A percentile compares a stretch with the other conserved stretches of the same genome.
phyloP scores from a whole-genome alignment of 2,797 vertebrate species.

The Phataginus tetradactyla region DNA sequence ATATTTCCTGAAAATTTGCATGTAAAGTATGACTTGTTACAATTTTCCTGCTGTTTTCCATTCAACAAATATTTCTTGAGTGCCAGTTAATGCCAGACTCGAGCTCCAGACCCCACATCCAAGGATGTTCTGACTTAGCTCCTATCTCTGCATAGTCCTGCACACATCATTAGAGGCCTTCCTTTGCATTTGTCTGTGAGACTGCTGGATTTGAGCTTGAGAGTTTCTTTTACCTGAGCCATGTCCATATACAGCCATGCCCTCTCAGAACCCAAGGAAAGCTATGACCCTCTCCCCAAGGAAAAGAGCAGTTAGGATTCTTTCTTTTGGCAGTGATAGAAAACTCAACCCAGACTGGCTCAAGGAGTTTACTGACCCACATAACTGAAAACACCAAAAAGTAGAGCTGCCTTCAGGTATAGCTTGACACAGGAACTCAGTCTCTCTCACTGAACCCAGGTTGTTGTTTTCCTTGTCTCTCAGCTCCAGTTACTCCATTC shows the following conservation, averaged over 20 bases:
- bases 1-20: slow-evolving; percentile 75
- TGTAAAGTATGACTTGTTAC: slow-evolving; percentile 71
- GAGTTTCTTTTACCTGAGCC: not conserved
- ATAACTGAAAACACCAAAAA: not conserved
- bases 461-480: not conserved
- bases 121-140: not conserved
- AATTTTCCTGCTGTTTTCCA: slow-evolving; percentile 73
- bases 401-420: not conserved
- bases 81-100: slow-evolving; percentile 67
- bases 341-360: not conserved
- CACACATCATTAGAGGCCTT: not conserved
- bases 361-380: not conserved
- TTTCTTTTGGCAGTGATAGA: not conserved
- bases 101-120: not conserved
- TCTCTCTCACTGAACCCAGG: not conserved
- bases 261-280: not conserved
- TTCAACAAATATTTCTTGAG: slow-evolving; percentile 74
- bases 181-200: not conserved
- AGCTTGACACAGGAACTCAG: not conserved
- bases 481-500: not conserved
- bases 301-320: not conserved
- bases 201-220: not conserved
- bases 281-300: not conserved
- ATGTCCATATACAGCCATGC: not conserved
- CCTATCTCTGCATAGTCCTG: not conserved